Conservation (phyloP, 2,113 vertebrate species). For the Gymnobelideus leadbeateri region DNA sequence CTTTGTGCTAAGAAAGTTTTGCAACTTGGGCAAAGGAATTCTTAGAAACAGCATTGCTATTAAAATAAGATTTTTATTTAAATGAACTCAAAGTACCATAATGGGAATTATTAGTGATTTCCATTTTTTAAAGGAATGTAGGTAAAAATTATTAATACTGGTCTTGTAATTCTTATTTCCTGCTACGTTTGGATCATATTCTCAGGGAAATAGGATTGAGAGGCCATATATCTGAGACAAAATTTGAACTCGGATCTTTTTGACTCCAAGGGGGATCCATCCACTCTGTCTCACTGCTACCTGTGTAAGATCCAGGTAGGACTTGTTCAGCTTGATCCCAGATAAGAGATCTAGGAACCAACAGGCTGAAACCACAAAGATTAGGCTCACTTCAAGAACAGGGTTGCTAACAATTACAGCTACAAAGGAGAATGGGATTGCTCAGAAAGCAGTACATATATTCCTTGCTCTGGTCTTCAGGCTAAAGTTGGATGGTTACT, state of each 20-base stretch:
- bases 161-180: not conserved
- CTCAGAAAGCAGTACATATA: not conserved
- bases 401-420: not conserved
- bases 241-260: not conserved
- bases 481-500: not conserved
- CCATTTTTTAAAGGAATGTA: not conserved
- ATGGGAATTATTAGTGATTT: not conserved
- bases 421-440: not conserved
- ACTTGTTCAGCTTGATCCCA: not conserved
- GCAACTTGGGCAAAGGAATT: not conserved
- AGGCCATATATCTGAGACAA: not conserved
- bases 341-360: not conserved
- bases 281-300: not conserved
- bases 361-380: not conserved
- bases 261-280: not conserved
- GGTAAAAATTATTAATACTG: not conserved
- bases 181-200: not conserved
- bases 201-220: not conserved
- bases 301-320: not conserved
- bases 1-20: not conserved
- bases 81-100: not conserved
- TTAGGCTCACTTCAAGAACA: not conserved
- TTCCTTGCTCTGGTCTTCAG: not conserved
- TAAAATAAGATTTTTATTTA: conserved; percentile 8
- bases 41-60: not conserved